These are phyloP conservation scores for Polydrusus tereticollis DNA, from an alignment of 2,888 invertebrate species.

Conservation along the genomic window DNA sequence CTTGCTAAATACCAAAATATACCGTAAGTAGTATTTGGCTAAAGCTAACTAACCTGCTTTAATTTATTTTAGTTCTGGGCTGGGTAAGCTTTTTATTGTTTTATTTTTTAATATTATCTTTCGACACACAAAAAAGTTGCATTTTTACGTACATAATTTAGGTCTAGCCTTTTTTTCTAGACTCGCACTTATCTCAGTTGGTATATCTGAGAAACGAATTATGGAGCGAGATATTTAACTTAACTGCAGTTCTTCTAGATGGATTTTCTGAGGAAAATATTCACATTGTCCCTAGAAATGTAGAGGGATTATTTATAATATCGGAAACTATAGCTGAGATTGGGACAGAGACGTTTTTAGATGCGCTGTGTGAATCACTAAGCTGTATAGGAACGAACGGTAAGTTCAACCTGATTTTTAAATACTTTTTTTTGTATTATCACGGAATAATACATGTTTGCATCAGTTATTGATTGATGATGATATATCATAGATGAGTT, in stretches of 20 bases:
- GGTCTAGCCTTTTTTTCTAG: conserved; percentile 55
- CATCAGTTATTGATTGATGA: too few species aligned
- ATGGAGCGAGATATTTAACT: conserved; percentile 68
- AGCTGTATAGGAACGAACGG: conserved; percentile 58
- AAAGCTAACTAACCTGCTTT: too few species aligned
- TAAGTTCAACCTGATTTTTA: conserved; percentile 50
- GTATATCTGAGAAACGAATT: conserved; percentile 68
- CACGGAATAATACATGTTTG: too few species aligned
- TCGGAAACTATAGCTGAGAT: conserved; percentile 54
- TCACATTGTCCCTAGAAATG: conserved; percentile 37
- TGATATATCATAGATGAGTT: too few species aligned
- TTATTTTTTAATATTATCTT: too few species aligned
- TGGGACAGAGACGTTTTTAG: conserved; percentile 59
- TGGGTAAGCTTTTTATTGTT: too few species aligned
- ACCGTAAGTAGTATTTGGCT: conserved; percentile 67
- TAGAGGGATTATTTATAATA: conserved; percentile 54
- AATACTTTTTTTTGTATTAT: too few species aligned
- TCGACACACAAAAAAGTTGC: too few species aligned
- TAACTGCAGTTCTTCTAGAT: conserved; percentile 55
- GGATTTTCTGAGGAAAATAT: conserved; percentile 15
- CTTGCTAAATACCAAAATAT: conserved; percentile 66
- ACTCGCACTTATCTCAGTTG: conserved; percentile 62
- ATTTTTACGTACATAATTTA: neutral
- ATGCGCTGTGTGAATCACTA: conserved; percentile 63
- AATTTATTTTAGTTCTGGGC: too few species aligned